Evolutionary conservation across 1,140 invertebrate species (phyloP), one percentile per base, ranked within the genome.

Genomic region (Penaeus chinensis): DNA sequence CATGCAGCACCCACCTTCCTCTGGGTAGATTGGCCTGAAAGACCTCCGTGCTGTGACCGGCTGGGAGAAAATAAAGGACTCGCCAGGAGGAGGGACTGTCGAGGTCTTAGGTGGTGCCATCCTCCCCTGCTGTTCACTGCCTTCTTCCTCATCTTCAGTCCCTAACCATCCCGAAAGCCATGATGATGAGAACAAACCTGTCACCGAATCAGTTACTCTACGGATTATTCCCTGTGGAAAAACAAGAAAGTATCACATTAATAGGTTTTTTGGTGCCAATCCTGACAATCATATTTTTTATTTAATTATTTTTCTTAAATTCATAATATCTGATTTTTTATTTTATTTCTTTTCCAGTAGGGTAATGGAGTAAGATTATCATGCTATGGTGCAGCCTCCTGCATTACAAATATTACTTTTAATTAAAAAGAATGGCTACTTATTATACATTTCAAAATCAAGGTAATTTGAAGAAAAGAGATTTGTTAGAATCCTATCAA

Each of bases 1-100:
- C 54, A 11, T 11, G 8, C 54, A 2, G 10, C 10, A 11, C 61
- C 19, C 61, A 87, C 85, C 85, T 87, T 87, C 85, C 54, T 87
- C 85, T n/a, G 85, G 85, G 54, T 87, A 87, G 37, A 87, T 74
- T 60, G 85, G 85, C 63, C 79, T 80, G 62, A 87, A 87, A 11
- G 78, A 61, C 11, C 79, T 62, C 32, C 85, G 79, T 10, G 65
- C 79, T 22, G 85, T 87, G 18, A 76, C 47, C 32, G 85, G 85
- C 47, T 87, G 85, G 47, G 85, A 78, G 76, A 87, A 87, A 20
- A 87, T 87, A 24, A 87, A 87, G n/a, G 85, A 87, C 27, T 87
- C 85, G 19, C 85, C 85, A 22, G 85, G 78, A n/a, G 85, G 85
- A 61, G 85, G 54, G 54, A 54, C 54, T 16, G 54, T 66, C 20